phyloP scores from a whole-genome alignment of 2,797 vertebrate species.

The Mormyrops attenuatus region DNA sequence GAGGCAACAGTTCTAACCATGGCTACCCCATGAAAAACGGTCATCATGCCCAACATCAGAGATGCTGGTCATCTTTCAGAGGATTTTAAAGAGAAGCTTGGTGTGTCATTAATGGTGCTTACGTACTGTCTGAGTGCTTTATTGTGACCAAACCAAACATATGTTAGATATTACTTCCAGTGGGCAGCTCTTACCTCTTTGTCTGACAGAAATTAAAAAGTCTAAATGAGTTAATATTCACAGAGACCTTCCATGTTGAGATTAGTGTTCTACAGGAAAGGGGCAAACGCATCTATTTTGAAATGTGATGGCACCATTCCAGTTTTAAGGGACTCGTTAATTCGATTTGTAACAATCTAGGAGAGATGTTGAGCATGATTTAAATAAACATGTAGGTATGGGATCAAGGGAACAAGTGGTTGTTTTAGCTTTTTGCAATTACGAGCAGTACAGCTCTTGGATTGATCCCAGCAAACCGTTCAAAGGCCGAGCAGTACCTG shows the following conservation, averaged over 20 bases:
- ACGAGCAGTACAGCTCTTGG: not conserved
- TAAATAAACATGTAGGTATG: slow-evolving; percentile 1
- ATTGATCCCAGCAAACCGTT: not conserved
- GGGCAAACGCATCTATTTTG: not conserved
- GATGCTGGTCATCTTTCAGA: not conserved
- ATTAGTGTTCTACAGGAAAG: not conserved
- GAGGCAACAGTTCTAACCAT: not conserved
- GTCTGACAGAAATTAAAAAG: not conserved
- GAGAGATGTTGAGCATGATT: slow-evolving; percentile 13
- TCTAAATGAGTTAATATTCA: not conserved
- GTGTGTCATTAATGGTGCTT: not conserved
- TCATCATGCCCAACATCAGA: not conserved
- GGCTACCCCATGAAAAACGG: not conserved
- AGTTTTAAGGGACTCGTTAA: not conserved
- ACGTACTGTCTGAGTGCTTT: not conserved
- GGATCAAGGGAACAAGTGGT: slow-evolving; percentile 11
- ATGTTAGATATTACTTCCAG: not conserved
- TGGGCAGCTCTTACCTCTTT: not conserved
- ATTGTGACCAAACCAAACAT: not conserved
- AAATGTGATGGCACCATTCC: slow-evolving; percentile 10
- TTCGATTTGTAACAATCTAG: slow-evolving; percentile 9
- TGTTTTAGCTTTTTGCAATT: slow-evolving; percentile 13
- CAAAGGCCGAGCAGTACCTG: not conserved
- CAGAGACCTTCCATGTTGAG: not conserved
- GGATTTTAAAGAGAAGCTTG: not conserved